Evolutionary conservation across 2,888 invertebrate species (phyloP).

Genomic region (Cheilosia scutellata): DNA sequence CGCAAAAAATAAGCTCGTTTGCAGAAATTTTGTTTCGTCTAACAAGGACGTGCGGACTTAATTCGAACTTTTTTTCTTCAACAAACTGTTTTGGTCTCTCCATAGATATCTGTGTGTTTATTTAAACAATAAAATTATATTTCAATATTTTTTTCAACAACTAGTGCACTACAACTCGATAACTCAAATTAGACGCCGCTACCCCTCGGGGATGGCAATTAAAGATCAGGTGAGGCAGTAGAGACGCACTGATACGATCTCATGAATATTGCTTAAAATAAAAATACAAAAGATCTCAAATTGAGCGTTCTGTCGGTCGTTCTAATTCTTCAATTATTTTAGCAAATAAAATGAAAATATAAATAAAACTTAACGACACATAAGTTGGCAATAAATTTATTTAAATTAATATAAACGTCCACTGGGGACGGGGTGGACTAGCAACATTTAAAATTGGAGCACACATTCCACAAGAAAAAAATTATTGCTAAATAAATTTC

Average conservation of each 20-base stretch:
- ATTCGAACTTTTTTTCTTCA: neutral
- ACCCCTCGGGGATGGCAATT: conserved; percentile 60
- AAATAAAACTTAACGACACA: conserved; percentile 53
- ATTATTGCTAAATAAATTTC: conserved; percentile 47
- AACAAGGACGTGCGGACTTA: neutral
- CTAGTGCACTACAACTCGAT: neutral
- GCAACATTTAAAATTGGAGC: conserved; percentile 41
- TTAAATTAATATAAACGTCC: conserved; percentile 59
- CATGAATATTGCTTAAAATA: conserved; percentile 1
- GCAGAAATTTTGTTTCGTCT: conserved; percentile 62
- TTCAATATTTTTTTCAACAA: neutral
- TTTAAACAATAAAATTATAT: conserved; percentile 3
- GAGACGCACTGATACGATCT: neutral
- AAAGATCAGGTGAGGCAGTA: conserved; percentile 65
- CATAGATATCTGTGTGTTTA: conserved; percentile 4
- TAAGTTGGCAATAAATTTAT: conserved; percentile 63
- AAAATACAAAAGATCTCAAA: conserved; percentile 51
- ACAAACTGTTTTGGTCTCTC: neutral
- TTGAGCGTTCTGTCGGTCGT: conserved; percentile 29
- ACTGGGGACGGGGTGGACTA: neutral
- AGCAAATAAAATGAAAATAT: conserved; percentile 26
- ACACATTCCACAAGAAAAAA: conserved; percentile 56
- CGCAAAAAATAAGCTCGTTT: neutral
- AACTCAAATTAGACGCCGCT: conserved; percentile 1
- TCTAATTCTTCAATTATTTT: conserved; percentile 28